Percentiles rank a stretch among this genome's conserved stretches.
These are phyloP conservation scores for Fukomys damarensis DNA, from an alignment of 2,113 vertebrate species.

Conservation along the genomic window DNA sequence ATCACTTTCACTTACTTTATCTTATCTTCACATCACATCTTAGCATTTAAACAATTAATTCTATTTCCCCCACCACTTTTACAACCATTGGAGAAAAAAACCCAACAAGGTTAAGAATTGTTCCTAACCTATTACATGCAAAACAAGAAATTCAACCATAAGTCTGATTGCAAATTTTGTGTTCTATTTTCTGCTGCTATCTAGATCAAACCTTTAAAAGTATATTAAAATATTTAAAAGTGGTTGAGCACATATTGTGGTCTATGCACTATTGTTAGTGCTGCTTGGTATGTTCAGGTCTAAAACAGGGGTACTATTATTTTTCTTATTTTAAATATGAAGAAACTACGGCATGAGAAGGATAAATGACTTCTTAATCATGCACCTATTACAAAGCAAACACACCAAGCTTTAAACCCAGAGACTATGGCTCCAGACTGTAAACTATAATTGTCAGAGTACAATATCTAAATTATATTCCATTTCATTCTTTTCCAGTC, in stretches of 20 bases:
- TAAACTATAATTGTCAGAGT: not conserved
- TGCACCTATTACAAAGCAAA: not conserved
- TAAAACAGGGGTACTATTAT: not conserved
- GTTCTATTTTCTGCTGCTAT: not conserved
- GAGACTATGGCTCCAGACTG: not conserved
- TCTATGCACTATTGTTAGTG: not conserved
- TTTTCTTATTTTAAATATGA: not conserved
- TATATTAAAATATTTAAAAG: not conserved
- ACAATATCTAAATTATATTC: not conserved
- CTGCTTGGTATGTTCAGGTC: not conserved
- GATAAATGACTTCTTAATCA: not conserved
- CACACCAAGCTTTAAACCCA: not conserved
- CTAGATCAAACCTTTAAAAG: not conserved
- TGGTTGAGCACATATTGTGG: not conserved
- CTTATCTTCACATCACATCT: not conserved
- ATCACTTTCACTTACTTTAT: not conserved
- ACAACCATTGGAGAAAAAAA: not conserved
- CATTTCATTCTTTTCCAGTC: not conserved
- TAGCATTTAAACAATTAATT: not conserved
- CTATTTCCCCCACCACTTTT: not conserved
- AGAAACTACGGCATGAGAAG: not conserved
- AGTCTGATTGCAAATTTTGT: not conserved
- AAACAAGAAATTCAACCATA: not conserved
- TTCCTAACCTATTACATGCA: not conserved
- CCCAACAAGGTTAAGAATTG: not conserved